Percentiles rank a stretch among this genome's conserved stretches.
Conservation (phyloP, 2,888 invertebrate species). For the Hypolimnas misippus region DNA sequence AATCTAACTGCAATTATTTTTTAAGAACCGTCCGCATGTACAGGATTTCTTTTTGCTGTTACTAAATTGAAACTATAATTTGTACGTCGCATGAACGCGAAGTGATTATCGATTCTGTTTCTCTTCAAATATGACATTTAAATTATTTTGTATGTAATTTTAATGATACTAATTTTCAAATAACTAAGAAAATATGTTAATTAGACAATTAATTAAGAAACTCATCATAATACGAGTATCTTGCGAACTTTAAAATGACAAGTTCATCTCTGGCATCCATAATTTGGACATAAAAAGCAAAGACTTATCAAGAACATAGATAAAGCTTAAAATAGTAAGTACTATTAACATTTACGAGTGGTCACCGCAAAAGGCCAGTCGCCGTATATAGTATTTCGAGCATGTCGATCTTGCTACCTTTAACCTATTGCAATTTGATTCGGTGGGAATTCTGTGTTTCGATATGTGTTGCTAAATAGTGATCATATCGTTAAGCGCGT, state of each 20-base stretch:
- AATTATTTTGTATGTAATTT: no score
- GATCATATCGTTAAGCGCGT: background rate
- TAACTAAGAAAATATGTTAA: background rate
- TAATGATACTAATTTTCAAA: no score
- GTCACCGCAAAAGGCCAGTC: conserved; percentile 32
- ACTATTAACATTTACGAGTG: conserved; percentile 33
- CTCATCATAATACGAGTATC: background rate
- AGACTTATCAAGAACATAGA: conserved; percentile 13
- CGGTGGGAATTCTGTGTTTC: conserved; percentile 33
- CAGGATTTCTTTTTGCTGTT: background rate
- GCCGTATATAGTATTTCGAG: conserved; percentile 29
- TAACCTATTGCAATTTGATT: conserved; percentile 30
- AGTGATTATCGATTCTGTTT: background rate
- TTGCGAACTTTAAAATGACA: background rate
- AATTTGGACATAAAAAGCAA: background rate
- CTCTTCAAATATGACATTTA: background rate
- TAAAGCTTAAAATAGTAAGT: conserved; percentile 25
- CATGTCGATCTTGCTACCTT: conserved; percentile 32
- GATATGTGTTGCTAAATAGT: conserved; percentile 11
- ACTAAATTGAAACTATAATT: background rate
- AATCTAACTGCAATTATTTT: conserved; percentile 12
- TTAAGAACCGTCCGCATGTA: background rate
- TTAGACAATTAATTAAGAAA: background rate
- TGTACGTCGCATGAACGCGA: background rate
- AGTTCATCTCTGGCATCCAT: background rate